Evolutionary conservation across 1,140 invertebrate genomes (phyloP), one percentile per base, ranked within the genome.

Genomic region (Cydia fagiglandana): DNA sequence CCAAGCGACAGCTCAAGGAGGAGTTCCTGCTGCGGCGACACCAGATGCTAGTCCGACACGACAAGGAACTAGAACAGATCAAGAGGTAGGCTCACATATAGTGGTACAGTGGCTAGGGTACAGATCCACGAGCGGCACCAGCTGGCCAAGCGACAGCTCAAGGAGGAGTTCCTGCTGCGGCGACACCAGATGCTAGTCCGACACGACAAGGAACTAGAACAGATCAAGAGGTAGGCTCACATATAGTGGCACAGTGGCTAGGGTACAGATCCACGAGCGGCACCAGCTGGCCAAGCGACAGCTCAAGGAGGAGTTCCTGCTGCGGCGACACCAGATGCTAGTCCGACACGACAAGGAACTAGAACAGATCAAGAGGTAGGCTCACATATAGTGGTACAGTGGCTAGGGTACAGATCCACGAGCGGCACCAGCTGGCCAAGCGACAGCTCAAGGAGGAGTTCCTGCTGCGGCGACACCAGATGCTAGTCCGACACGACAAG

Each of bases 101-200:
- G 24, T 24, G 24, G 24, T 24, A 24, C 24, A 24, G 24, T 24
- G 24, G 24, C 24, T 24, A 24, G 24, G 24, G 24, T 24, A 24
- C 68, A 24, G 24, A 24, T 24, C 24, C 98, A 99, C 84, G 99
- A 99, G 88, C 96, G 97, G 81, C 97, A 99, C 89, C 98, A 99
- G 88, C 92, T 99, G n/a, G 95, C 97, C 68, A 99, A 99, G 91
- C 93, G 98, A 73, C 99, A 99, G 87, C 94, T 99, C 0, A 99
- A 99, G 91, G 99, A 99, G 87, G 97, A 99, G 77, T 99, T 99
- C 94, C 98, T 99, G 89, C 94, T 99, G 79, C 98, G 99, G 86
- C 94, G 97, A 66, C 97, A 98, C 89, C 97, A 98, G 91, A 98
- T 98, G 97, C 93, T 98, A 5, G 92, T 94, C 28, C 91, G 97